Base-by-base conservation (phyloP, 1,140 invertebrate species). In the Whitmania pigra region DNA sequence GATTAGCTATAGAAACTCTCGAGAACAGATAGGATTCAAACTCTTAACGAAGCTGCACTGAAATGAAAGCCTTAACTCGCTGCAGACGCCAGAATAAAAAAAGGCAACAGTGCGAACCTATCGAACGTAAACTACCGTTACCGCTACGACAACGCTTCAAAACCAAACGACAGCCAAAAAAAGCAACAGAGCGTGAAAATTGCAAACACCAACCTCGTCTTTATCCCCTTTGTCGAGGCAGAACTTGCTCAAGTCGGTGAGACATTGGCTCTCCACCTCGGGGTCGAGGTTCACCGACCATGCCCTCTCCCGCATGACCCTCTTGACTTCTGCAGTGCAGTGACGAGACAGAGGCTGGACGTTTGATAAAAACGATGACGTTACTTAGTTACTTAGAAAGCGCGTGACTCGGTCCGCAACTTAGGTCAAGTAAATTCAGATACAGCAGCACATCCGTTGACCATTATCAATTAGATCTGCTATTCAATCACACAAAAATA, bases 261-360 rank as follows among this genome's bases (percentile, higher is more conserved):
- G 82, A 79, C 96, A 99, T 54, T 85, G 85, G 77, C 90, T 88
- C 83, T 97, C 93, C 73, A 99, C 89, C 83, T 95, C 90, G 13
- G 95, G 94, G 75, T 94, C 88, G 9, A 99, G 85, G 79, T 97
- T 90, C 5, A 98, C 93, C 77, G 88, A 91, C 0, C 91, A 84
- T 4, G 95, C 93, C 75, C 95, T 84, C 78, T 93, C 90, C 71
- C 91, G 85, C 92, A 99, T 94, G 0, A 95, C 90, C 77, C 93
- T 78, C 84, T 88, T 87, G 0, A 99, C 88, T 83, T 97, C 90
- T 74, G 88, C 85, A 71, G 81, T 75, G 77, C 87, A 88, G 9
- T 69, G 70, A 43, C 77, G 68, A 5, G 72, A 72, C 27, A 76
- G 74, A 74, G 78, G 74, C 43, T 74, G 75, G 27, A 70, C 36